Conservation (phyloP, 2,113 vertebrate genomes). For the Gobiocypris rarus region DNA sequence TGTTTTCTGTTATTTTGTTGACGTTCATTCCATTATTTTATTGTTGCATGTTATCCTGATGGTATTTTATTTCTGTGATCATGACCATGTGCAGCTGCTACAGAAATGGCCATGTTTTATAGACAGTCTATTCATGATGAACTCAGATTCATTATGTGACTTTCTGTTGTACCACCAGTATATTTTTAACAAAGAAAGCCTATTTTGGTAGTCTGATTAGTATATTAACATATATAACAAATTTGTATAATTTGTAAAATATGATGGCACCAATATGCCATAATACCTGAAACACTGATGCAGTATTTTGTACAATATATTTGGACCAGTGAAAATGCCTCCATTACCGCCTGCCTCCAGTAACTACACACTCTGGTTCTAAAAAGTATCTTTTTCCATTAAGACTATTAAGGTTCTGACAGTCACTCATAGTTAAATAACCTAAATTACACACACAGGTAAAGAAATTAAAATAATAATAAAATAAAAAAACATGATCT, state of each 20-base stretch:
- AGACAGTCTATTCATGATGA: neutral
- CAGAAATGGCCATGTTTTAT: neutral
- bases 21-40: neutral
- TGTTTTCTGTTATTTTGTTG: neutral
- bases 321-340: neutral
- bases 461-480: neutral
- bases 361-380: neutral
- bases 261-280: neutral
- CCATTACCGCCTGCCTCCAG: neutral
- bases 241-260: neutral
- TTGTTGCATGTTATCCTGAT: neutral
- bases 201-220: neutral
- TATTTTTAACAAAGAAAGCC: neutral
- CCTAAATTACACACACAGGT: neutral
- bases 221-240: neutral
- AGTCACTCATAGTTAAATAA: neutral
- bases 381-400: neutral
- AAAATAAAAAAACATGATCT: constrained; percentile 12
- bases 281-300: neutral
- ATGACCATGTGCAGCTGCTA: neutral
- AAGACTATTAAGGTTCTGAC: neutral
- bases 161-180: neutral
- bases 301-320: too few species aligned
- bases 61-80: neutral
- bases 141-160: neutral